Evolutionary conservation across 2,888 invertebrate species (phyloP).

Genomic region (Nematopogon swammerdamellus): DNA sequence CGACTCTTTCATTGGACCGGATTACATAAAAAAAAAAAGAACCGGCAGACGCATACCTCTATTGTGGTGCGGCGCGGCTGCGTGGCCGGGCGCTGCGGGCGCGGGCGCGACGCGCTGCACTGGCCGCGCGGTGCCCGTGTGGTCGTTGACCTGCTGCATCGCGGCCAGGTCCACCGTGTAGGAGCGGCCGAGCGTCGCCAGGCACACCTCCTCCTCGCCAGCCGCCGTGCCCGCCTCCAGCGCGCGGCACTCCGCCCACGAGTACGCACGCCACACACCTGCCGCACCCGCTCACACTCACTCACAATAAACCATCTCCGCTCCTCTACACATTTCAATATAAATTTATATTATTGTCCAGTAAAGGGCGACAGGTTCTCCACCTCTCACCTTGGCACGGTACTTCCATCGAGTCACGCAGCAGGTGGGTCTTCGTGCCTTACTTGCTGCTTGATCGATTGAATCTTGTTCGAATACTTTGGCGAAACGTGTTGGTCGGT

Average conservation of each 20-base stretch:
- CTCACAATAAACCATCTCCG: no score
- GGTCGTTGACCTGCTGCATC: constrained; percentile 98
- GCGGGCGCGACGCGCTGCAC: constrained; percentile 77
- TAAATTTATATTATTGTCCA: no score
- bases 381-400: no score
- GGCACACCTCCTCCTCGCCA: constrained; percentile 93
- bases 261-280: constrained; percentile 89
- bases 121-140: constrained; percentile 90
- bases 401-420: no score
- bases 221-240: constrained; percentile 93
- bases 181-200: constrained; percentile 88
- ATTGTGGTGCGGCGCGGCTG: constrained; percentile 4
- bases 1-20: no score
- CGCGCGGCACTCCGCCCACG: constrained; percentile 88
- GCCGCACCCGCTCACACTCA: constrained; percentile 16
- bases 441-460: no score
- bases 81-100: constrained; percentile 17
- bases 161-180: constrained; percentile 96
- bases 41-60: neutral
- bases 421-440: no score
- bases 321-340: no score
- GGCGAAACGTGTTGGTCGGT: no score
- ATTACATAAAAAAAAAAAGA: no score
- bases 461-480: no score
- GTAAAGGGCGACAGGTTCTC: no score